Conservation (phyloP, 2,113 vertebrate genomes). For the rat (Rattus norvegicus) region DNA sequence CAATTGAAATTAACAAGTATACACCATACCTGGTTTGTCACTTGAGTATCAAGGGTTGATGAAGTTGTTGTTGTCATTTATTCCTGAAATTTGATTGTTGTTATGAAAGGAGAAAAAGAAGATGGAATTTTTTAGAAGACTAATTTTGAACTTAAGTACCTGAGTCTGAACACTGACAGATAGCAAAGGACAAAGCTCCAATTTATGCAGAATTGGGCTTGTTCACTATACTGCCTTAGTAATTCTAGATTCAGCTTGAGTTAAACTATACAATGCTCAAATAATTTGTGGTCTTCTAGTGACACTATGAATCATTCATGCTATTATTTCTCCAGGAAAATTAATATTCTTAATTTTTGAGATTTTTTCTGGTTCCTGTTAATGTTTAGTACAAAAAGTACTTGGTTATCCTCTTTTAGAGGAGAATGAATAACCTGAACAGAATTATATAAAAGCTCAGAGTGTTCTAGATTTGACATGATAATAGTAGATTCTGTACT, state of each 20-base stretch:
- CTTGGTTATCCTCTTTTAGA: constrained; percentile 2
- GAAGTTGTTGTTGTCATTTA: background rate
- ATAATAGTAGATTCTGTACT: background rate
- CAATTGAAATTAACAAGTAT: background rate
- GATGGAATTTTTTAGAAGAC: background rate
- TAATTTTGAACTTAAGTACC: constrained; percentile 28
- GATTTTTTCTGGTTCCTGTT: constrained; percentile 51
- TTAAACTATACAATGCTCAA: constrained; percentile 68
- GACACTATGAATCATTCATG: constrained; percentile 70
- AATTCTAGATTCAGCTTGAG: constrained; percentile 54
- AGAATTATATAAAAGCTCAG: background rate
- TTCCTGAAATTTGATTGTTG: constrained; percentile 34
- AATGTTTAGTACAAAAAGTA: constrained; percentile 53
- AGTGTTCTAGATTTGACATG: background rate
- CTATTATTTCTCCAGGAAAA: constrained; percentile 53
- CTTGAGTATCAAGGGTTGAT: background rate
- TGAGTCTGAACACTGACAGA: background rate
- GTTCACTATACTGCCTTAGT: constrained; percentile 63
- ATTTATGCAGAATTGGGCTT: constrained; percentile 68
- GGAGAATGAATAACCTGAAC: background rate
- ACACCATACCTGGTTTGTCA: background rate
- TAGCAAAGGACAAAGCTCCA: background rate
- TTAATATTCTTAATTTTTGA: constrained; percentile 56
- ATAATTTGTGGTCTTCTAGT: constrained; percentile 70
- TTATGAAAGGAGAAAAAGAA: background rate